Conservation (phyloP, 2,888 invertebrate species). For the Melipona beecheii region DNA sequence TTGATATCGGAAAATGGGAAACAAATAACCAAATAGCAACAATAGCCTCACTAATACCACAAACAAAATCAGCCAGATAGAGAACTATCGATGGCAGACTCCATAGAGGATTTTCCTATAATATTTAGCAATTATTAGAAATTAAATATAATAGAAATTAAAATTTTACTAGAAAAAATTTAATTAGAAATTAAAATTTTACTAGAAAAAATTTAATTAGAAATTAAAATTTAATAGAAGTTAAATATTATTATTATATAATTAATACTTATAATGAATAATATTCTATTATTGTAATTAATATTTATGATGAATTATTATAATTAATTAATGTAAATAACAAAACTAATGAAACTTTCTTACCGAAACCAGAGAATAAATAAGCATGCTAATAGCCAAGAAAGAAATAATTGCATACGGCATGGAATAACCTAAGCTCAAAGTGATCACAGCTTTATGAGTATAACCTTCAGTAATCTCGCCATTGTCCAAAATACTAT, state of each 20-base stretch:
- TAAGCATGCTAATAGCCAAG: constrained; percentile 70
- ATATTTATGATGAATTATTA: not conserved
- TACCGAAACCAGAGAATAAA: constrained; percentile 74
- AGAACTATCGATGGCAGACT: constrained; percentile 75
- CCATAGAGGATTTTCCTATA: constrained; percentile 73
- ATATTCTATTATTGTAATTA: not conserved
- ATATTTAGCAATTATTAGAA: constrained; percentile 10
- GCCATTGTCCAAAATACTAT: constrained; percentile 74
- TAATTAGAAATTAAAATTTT: no score
- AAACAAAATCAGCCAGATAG: constrained; percentile 72
- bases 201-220: no score
- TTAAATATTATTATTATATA: not conserved
- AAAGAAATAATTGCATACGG: constrained; percentile 67
- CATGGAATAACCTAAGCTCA: constrained; percentile 74
- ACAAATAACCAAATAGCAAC: constrained; percentile 74
- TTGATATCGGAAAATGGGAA: constrained; percentile 57
- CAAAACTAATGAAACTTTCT: constrained; percentile 39
- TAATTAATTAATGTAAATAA: not conserved
- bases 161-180: no score
- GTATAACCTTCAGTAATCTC: constrained; percentile 68
- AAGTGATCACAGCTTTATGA: constrained; percentile 69
- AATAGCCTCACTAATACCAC: constrained; percentile 70
- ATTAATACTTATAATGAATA: not conserved
- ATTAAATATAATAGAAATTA: no score
- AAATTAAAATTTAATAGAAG: no score